These are phyloP conservation scores for Eubucco bourcierii DNA, from an alignment of 2,113 vertebrate genomes.

Conservation along the genomic window DNA sequence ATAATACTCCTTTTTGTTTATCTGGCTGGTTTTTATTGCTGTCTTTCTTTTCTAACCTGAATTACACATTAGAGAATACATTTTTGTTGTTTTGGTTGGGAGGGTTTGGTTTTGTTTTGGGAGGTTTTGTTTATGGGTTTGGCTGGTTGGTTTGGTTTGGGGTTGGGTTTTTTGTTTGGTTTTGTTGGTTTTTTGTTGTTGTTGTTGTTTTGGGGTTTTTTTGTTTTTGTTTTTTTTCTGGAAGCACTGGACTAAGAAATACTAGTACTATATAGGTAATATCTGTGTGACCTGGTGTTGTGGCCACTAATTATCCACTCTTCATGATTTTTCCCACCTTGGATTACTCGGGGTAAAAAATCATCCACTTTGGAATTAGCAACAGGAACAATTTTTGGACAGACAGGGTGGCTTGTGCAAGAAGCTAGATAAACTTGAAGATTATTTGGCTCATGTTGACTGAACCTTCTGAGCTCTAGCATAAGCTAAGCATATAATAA, in stretches of 20 bases:
- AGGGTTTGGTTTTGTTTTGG: too few relatives aligned
- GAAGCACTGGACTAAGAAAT: neutral
- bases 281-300: neutral
- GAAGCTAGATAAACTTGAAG: constrained; percentile 5
- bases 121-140: too few relatives aligned
- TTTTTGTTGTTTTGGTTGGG: too few relatives aligned
- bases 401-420: neutral
- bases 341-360: neutral
- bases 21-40: rapidly evolving
- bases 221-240: neutral
- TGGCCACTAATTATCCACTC: constrained; percentile 10
- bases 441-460: neutral
- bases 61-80: neutral
- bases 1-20: neutral
- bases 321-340: neutral
- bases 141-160: too few relatives aligned
- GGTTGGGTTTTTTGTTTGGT: too few relatives aligned
- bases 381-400: constrained; percentile 11
- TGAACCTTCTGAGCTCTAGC: neutral
- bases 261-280: neutral
- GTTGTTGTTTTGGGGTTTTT: neutral
- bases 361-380: neutral
- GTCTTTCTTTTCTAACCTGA: neutral
- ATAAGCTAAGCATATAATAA: neutral
- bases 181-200: neutral